A percentile compares a stretch with the other conserved stretches of the same genome.
Conservation (phyloP, 2,888 invertebrate genomes). For the Frankliniella intonsa region DNA sequence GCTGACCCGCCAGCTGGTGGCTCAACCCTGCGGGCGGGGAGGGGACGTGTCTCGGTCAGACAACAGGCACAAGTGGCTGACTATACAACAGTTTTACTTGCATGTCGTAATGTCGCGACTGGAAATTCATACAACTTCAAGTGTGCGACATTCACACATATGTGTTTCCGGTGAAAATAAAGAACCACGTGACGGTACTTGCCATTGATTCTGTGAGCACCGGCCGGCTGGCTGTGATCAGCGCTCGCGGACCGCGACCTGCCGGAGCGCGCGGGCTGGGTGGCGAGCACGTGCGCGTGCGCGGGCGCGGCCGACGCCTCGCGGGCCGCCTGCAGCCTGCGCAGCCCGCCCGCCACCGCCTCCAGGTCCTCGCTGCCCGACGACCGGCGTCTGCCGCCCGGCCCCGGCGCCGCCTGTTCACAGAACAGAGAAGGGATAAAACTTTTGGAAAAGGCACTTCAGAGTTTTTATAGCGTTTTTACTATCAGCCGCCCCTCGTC, state of each 20-base stretch:
- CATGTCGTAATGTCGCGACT: too few relatives aligned
- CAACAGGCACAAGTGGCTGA: too few relatives aligned
- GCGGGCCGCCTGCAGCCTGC: neutral
- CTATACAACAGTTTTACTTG: too few relatives aligned
- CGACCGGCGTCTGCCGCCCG: conserved; percentile 2
- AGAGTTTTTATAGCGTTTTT: too few relatives aligned
- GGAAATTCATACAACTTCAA: too few relatives aligned
- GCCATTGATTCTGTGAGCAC: conserved; percentile 8
- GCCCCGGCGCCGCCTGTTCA: neutral
- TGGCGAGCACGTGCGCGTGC: neutral
- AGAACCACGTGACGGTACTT: too few relatives aligned
- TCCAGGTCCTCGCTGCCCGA: conserved; percentile 22
- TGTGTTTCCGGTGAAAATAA: too few relatives aligned
- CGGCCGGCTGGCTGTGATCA: conserved; percentile 19
- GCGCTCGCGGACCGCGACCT: neutral
- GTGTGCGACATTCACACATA: too few relatives aligned
- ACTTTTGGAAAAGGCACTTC: too few relatives aligned
- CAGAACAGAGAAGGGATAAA: too few relatives aligned
- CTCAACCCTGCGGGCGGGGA: neutral
- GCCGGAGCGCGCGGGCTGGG: neutral
- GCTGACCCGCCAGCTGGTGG: conserved; percentile 3
- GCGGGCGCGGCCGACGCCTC: neutral
- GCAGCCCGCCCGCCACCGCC: conserved; percentile 12
- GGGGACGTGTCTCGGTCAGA: neutral
- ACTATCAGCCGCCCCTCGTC: too few relatives aligned